Evolutionary conservation across 2,113 vertebrate genomes (phyloP).

Genomic region (Garra rufa): DNA sequence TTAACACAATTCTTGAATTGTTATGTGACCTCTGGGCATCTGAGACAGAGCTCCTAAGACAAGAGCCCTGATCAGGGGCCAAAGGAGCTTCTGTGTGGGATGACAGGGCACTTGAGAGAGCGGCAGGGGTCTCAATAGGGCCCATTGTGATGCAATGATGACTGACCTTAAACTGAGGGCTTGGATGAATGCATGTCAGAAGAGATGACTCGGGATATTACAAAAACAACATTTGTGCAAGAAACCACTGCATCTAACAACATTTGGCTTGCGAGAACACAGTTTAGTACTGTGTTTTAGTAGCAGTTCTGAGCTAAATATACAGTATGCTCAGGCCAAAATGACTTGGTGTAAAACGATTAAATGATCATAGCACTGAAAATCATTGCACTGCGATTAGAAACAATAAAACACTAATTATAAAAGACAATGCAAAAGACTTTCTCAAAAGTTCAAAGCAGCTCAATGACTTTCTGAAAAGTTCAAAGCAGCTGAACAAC

Average conservation of each 20-base stretch:
- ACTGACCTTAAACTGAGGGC: neutral
- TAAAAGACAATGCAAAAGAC: neutral
- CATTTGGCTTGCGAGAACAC: neutral
- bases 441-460: neutral
- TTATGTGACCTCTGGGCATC: neutral
- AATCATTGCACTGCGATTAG: neutral
- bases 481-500: neutral
- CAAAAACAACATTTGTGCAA: slow-evolving; percentile 31
- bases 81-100: slow-evolving; percentile 29
- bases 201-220: slow-evolving; percentile 28
- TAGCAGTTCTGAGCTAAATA: neutral
- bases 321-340: neutral
- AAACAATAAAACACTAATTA: neutral
- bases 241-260: neutral
- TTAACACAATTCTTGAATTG: slow-evolving; percentile 30
- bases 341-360: neutral
- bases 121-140: neutral
- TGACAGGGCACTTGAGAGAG: slow-evolving; percentile 29
- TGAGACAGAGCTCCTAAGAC: slow-evolving; percentile 23
- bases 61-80: slow-evolving; percentile 5
- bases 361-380: neutral
- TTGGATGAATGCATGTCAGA: slow-evolving; percentile 23
- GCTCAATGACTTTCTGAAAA: neutral
- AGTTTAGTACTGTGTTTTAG: neutral
- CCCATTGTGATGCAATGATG: slow-evolving; percentile 30